Conservation (phyloP, 2,797 vertebrate species). For the Pangasius sanitwongsei region DNA sequence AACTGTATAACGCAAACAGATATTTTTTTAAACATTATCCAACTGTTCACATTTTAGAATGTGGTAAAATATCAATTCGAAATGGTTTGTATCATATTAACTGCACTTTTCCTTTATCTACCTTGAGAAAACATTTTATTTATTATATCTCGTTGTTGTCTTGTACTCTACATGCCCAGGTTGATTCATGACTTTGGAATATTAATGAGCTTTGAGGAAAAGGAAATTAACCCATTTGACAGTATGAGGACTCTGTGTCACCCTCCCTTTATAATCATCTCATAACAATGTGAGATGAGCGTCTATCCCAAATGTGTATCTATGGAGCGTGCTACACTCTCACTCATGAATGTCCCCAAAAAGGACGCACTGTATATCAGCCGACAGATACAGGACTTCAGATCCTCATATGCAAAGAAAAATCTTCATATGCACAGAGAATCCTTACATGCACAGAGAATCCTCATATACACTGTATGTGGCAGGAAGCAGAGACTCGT, state of each 20-base stretch:
- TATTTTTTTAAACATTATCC: background rate
- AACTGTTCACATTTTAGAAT: background rate
- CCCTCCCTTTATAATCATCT: background rate
- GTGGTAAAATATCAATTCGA: background rate
- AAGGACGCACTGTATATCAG: conserved; percentile 8
- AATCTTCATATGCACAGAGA: background rate
- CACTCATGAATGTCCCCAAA: background rate
- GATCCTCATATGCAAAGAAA: background rate
- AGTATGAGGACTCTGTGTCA: background rate
- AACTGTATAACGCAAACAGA: background rate
- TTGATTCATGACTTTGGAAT: background rate
- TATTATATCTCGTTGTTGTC: background rate
- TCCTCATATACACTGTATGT: background rate
- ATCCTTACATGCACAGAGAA: background rate
- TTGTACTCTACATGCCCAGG: conserved; percentile 1
- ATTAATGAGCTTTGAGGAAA: background rate
- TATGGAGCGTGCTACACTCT: background rate
- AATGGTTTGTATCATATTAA: background rate
- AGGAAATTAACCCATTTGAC: background rate
- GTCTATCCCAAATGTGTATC: conserved; percentile 4
- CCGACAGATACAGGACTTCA: conserved; percentile 9
- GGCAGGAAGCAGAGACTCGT: background rate
- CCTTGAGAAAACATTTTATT: background rate
- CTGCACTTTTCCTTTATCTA: background rate
- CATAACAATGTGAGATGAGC: background rate